These are phyloP conservation scores for Phalanger gymnotis DNA, from an alignment of 2,797 vertebrate species.

Conservation along the genomic window DNA sequence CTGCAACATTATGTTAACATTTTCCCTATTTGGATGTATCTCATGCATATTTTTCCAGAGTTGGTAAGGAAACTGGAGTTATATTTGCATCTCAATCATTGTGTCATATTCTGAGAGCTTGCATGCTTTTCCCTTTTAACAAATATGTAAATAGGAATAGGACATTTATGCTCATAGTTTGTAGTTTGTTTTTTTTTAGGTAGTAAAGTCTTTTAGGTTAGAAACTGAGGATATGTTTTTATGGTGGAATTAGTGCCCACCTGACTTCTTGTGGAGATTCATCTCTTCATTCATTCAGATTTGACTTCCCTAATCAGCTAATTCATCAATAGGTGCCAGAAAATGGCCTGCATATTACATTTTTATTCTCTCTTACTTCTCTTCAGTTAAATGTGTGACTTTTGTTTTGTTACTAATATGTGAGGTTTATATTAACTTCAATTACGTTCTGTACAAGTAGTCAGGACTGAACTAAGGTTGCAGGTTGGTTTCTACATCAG, in stretches of 20 bases:
- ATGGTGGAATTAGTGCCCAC: not conserved
- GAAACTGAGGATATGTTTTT: not conserved
- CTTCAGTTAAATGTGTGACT: not conserved
- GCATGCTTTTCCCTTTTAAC: not conserved
- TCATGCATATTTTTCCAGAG: not conserved
- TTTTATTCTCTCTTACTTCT: not conserved
- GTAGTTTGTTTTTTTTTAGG: not conserved
- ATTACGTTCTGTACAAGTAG: not conserved
- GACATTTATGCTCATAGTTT: not conserved
- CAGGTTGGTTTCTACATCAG: not conserved
- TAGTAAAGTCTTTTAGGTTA: not conserved
- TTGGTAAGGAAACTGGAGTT: not conserved
- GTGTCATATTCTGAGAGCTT: not conserved
- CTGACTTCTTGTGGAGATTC: not conserved
- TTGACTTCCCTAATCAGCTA: not conserved
- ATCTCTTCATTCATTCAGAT: not conserved
- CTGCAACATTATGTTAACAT: not conserved
- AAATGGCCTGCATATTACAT: not conserved
- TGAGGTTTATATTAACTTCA: not conserved
- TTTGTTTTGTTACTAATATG: not conserved
- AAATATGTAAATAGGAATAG: not conserved
- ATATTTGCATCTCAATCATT: not conserved
- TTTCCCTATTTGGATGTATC: not conserved
- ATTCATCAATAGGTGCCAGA: not conserved
- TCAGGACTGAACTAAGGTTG: not conserved